Evolutionary conservation across 92 coral and sea anemone genomes (phyloP).

Genomic region (Porites rus): DNA sequence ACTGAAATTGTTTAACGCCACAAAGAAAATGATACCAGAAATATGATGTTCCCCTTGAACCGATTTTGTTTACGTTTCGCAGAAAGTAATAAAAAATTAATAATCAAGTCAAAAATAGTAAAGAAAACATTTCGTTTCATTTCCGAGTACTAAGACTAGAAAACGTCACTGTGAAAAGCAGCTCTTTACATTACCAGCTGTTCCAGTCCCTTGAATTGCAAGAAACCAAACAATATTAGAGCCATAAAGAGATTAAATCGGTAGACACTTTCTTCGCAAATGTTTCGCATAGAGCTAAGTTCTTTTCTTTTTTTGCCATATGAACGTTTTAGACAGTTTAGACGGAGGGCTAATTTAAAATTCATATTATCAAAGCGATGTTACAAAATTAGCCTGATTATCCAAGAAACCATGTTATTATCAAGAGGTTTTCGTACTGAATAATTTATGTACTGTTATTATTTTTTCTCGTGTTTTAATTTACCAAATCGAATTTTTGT

Average conservation of each 20-base stretch:
- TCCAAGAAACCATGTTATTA: constrained; percentile 3
- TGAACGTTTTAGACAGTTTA: constrained; percentile 8
- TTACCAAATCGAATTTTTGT: background rate
- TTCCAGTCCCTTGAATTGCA: background rate
- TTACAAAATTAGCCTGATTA: background rate
- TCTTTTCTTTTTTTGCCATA: background rate
- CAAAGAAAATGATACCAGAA: background rate
- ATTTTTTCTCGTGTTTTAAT: constrained; percentile 8
- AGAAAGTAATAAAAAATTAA: constrained; percentile 20
- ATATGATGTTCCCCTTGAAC: background rate
- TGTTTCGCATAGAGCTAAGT: background rate
- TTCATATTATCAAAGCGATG: constrained; percentile 29
- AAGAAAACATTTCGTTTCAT: constrained; percentile 20
- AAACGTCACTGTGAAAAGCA: background rate
- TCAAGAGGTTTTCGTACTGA: constrained; percentile 8
- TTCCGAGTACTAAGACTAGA: constrained; percentile 1
- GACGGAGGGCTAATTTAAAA: constrained; percentile 12
- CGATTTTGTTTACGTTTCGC: background rate
- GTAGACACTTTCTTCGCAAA: background rate
- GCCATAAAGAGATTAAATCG: background rate
- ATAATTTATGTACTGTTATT: constrained; percentile 15
- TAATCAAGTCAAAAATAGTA: constrained; percentile 20
- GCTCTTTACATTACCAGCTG: background rate
- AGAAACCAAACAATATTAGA: background rate
- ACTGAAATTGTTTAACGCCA: background rate